Evolutionary conservation across 1,140 invertebrate genomes (phyloP).

Genomic region (Ostrea denselamellosa): DNA sequence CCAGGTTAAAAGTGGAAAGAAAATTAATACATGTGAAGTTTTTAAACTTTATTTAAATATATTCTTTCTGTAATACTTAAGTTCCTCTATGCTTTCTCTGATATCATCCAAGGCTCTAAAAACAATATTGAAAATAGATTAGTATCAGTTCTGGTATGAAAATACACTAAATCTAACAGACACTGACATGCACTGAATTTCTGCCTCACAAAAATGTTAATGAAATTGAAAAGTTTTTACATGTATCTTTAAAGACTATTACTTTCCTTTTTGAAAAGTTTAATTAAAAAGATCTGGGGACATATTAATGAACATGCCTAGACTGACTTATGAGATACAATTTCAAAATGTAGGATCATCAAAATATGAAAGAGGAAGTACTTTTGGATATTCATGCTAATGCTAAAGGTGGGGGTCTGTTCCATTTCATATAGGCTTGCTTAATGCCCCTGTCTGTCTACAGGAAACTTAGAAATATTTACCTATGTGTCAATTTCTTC

Average conservation of each 20-base stretch:
- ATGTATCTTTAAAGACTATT: too few relatives aligned
- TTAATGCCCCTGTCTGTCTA: neutral
- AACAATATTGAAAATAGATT: constrained; percentile 35
- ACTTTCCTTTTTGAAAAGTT: too few relatives aligned
- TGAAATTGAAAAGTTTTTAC: too few relatives aligned
- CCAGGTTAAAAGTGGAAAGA: neutral
- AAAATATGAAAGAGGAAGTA: neutral
- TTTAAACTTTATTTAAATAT: constrained; percentile 67
- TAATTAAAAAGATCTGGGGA: neutral
- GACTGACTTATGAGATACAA: too few relatives aligned
- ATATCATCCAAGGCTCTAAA: constrained; percentile 89
- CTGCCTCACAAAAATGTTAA: too few relatives aligned
- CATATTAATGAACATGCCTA: neutral
- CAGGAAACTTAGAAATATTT: neutral
- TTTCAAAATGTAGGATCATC: too few relatives aligned
- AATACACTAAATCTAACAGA: too few relatives aligned
- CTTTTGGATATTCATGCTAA: too few relatives aligned
- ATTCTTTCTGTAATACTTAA: constrained; percentile 84
- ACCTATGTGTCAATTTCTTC: constrained; percentile 85
- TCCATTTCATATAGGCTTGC: too few relatives aligned
- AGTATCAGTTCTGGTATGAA: too few relatives aligned
- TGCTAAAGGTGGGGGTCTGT: too few relatives aligned
- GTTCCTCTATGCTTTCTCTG: constrained; percentile 90
- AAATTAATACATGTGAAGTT: neutral
- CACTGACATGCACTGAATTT: too few relatives aligned